Conservation (phyloP, 2,888 invertebrate species). For the Cephonodes hylas region DNA sequence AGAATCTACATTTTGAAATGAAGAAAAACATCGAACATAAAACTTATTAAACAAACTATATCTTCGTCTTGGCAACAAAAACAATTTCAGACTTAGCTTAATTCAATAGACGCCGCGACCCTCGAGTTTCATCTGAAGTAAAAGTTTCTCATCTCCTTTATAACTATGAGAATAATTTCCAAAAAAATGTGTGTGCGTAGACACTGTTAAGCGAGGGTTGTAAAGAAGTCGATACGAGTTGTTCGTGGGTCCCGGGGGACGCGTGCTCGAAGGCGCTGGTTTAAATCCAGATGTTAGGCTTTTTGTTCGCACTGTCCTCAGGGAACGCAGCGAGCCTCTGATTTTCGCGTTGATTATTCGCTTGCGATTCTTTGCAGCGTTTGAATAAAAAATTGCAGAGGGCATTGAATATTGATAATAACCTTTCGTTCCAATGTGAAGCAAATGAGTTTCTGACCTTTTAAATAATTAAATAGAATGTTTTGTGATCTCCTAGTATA, state of each 20-base stretch:
- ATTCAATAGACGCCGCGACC: not conserved
- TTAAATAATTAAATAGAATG: too few relatives aligned
- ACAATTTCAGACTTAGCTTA: not conserved
- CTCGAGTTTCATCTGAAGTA: not conserved
- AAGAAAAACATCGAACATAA: not conserved
- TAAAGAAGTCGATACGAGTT: slow-evolving; percentile 30
- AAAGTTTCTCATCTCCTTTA: slow-evolving; percentile 3
- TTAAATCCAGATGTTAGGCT: slow-evolving; percentile 19
- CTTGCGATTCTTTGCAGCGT: not conserved
- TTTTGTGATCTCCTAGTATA: too few relatives aligned
- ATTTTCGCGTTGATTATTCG: not conserved
- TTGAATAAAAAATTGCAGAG: not conserved
- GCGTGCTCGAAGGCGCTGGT: slow-evolving; percentile 28
- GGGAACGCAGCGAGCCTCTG: slow-evolving; percentile 8
- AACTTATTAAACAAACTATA: not conserved
- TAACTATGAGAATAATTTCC: slow-evolving; percentile 3
- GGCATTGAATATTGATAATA: not conserved
- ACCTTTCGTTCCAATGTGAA: not conserved
- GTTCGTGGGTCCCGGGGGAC: slow-evolving; percentile 35
- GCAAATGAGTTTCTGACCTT: not conserved
- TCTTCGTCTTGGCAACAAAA: not conserved
- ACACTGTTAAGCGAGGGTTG: slow-evolving; percentile 25
- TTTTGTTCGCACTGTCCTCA: slow-evolving; percentile 20
- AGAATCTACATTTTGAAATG: not conserved
- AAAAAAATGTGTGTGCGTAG: slow-evolving; percentile 8